Evolutionary conservation across 2,797 vertebrate species (phyloP).

Genomic region (Chromobotia macracanthus): DNA sequence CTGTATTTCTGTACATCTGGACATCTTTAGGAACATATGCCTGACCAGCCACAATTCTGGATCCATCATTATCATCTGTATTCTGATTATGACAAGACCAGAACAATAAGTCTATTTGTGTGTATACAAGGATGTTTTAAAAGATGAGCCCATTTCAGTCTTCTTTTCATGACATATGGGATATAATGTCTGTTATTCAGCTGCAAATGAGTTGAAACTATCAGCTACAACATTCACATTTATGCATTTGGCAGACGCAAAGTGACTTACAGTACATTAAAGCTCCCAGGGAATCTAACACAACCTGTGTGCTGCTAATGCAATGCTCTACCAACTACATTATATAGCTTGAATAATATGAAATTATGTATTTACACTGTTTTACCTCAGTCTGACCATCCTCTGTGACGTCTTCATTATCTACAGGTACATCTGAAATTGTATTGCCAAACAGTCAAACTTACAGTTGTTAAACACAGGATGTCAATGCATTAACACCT

Average conservation of each 20-base stretch:
- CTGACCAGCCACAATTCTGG: slow-evolving; percentile 77
- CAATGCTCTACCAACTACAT: too few species aligned
- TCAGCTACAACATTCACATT: too few species aligned
- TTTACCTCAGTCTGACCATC: slow-evolving; percentile 27
- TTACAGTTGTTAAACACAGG: background rate
- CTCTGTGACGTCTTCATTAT: slow-evolving; percentile 63
- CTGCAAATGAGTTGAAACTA: too few species aligned
- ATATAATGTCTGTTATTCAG: too few species aligned
- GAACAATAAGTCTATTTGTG: slow-evolving; percentile 5
- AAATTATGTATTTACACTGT: background rate
- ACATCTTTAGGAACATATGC: slow-evolving; percentile 58
- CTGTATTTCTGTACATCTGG: slow-evolving; percentile 54
- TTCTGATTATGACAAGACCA: slow-evolving; percentile 72
- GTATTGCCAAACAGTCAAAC: slow-evolving; percentile 1
- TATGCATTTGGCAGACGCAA: too few species aligned
- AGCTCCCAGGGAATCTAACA: too few species aligned
- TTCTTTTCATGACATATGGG: too few species aligned
- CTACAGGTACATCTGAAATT: slow-evolving; percentile 69
- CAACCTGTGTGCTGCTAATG: too few species aligned
- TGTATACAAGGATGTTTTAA: background rate
- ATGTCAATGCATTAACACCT: background rate
- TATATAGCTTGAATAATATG: background rate
- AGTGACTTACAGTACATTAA: too few species aligned
- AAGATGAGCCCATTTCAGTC: background rate
- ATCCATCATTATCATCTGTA: slow-evolving; percentile 80